Percentiles rank a stretch among this genome's conserved stretches.
Conservation (phyloP, 2,888 invertebrate genomes). For the Odontomyia ornata region DNA sequence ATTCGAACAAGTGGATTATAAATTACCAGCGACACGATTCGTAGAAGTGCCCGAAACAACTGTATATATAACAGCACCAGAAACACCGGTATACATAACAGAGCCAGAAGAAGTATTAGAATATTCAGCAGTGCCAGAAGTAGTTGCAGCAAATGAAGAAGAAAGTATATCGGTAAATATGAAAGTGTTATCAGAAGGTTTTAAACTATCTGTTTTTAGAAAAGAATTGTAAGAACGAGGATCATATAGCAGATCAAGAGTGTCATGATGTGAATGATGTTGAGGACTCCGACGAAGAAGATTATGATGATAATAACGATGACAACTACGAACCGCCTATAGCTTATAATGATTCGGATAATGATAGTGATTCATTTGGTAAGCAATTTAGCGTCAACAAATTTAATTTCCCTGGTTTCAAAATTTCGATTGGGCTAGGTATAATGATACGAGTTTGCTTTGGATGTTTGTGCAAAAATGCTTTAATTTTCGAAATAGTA, state of each 20-base stretch:
- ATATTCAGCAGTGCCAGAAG: background rate
- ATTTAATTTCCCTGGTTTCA: too few relatives aligned
- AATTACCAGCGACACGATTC: background rate
- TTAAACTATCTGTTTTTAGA: too few relatives aligned
- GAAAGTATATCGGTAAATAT: too few relatives aligned
- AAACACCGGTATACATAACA: background rate
- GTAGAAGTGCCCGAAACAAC: background rate
- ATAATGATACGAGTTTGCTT: too few relatives aligned
- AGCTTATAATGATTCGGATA: background rate
- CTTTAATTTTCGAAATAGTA: too few relatives aligned
- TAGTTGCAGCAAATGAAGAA: background rate
- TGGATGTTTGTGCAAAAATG: too few relatives aligned
- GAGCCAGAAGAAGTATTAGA: too few relatives aligned
- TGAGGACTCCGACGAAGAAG: background rate
- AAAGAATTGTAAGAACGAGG: background rate
- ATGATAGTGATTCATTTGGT: slow-evolving; percentile 6
- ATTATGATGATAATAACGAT: background rate
- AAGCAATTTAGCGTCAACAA: too few relatives aligned
- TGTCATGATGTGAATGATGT: too few relatives aligned
- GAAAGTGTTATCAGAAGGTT: too few relatives aligned
- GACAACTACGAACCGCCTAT: background rate
- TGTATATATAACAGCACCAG: background rate
- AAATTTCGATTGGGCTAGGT: too few relatives aligned
- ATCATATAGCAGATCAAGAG: background rate
- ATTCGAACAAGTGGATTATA: background rate